Conservation (phyloP, 1,140 invertebrate species). For the Listronotus oregonensis region DNA sequence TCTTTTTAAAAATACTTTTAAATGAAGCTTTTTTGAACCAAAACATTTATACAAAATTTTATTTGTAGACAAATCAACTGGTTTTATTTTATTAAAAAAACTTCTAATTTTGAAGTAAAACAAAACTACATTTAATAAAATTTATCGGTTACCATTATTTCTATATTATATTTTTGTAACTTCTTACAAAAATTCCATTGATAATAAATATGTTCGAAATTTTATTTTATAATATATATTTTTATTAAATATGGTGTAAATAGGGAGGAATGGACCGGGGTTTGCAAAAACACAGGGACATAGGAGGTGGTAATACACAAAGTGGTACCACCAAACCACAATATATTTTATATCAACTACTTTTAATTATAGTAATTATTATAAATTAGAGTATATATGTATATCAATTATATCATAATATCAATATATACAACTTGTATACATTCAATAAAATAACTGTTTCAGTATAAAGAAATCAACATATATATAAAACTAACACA, state of each 20-base stretch:
- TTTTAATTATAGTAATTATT: constrained; percentile 34
- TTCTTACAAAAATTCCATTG: neutral
- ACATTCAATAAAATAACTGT: constrained; percentile 55
- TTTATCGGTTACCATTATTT: no score
- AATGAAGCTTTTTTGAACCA: no score
- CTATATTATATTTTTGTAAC: no score
- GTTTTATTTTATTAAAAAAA: no score
- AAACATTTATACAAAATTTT: no score
- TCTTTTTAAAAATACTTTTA: no score
- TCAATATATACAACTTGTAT: constrained; percentile 57
- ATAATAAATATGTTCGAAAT: neutral
- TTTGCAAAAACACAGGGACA: constrained; percentile 51
- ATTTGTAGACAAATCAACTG: no score
- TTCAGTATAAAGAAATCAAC: constrained; percentile 52
- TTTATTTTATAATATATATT: neutral
- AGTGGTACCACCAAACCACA: constrained; percentile 53
- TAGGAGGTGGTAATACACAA: constrained; percentile 50
- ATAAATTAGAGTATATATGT: constrained; percentile 55
- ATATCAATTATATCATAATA: constrained; percentile 51
- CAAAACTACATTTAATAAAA: no score
- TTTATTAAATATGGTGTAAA: constrained; percentile 18
- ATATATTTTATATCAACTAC: constrained; percentile 47
- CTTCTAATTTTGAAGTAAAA: no score
- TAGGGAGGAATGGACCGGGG: constrained; percentile 30
- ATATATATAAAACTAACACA: constrained; percentile 47